phyloP scores from a whole-genome alignment of 2,888 invertebrate species.

The Chromoteleia sp. region DNA sequence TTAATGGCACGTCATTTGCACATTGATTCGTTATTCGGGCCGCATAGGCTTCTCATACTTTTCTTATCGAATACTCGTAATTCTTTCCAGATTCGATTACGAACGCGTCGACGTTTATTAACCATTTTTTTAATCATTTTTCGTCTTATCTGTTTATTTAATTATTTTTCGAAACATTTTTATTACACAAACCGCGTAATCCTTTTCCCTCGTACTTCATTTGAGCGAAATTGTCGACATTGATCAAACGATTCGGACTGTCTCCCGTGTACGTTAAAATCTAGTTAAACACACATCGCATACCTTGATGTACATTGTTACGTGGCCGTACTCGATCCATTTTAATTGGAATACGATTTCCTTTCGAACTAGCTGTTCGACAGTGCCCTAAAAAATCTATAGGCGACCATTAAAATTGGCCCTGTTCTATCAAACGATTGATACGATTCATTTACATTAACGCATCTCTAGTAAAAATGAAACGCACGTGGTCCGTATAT shows the following conservation, averaged over 20 bases:
- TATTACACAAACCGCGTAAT: slow-evolving; percentile 23
- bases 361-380: slow-evolving; percentile 43
- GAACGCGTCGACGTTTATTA: too few relatives aligned
- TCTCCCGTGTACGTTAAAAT: slow-evolving; percentile 81
- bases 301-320: slow-evolving; percentile 72
- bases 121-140: neutral
- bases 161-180: too few relatives aligned
- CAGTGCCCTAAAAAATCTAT: slow-evolving; percentile 38
- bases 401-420: slow-evolving; percentile 39
- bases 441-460: slow-evolving; percentile 11
- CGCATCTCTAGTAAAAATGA: too few relatives aligned
- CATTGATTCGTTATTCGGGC: neutral
- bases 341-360: slow-evolving; percentile 81
- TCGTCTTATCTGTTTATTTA: neutral
- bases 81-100: slow-evolving; percentile 3
- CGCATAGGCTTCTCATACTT: too few relatives aligned
- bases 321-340: slow-evolving; percentile 63
- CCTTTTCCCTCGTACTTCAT: slow-evolving; percentile 59
- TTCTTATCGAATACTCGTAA: neutral
- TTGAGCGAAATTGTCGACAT: slow-evolving; percentile 79
- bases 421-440: slow-evolving; percentile 26
- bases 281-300: slow-evolving; percentile 81
- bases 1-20: neutral
- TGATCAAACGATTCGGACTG: slow-evolving; percentile 78
- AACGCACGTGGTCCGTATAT: too few relatives aligned